These are phyloP conservation scores for Piaya cayana DNA, from an alignment of 2,113 vertebrate species.

Conservation along the genomic window DNA sequence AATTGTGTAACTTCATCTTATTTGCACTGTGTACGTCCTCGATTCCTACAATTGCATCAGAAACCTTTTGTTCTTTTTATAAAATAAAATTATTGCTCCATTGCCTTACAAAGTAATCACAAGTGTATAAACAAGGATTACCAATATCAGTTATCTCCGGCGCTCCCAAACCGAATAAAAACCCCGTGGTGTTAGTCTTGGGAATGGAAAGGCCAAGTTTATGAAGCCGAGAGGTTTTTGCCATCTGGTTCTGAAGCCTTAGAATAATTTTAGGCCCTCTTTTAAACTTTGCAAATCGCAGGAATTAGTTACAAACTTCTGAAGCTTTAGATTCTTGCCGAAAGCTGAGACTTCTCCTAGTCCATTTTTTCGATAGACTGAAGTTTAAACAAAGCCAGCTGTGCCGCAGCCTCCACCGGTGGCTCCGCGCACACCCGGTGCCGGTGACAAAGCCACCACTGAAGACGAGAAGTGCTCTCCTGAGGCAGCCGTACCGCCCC, in stretches of 20 bases:
- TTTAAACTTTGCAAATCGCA: background rate
- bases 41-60: background rate
- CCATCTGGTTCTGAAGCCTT: background rate
- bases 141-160: background rate
- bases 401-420: fast-evolving
- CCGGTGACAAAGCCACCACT: background rate
- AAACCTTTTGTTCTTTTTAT: background rate
- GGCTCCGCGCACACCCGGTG: fast-evolving
- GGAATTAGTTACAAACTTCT: background rate
- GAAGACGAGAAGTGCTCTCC: background rate
- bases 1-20: background rate
- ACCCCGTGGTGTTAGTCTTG: background rate
- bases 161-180: background rate
- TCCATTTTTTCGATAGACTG: background rate
- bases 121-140: background rate
- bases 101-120: background rate
- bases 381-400: background rate
- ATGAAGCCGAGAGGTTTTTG: background rate
- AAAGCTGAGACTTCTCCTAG: background rate
- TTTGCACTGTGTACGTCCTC: background rate
- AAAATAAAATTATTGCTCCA: background rate
- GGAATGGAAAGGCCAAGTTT: background rate
- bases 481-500: background rate
- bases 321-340: background rate
- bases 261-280: background rate